Base-by-base conservation (phyloP, 1,140 invertebrate species). In the Drosophila setifemur region DNA sequence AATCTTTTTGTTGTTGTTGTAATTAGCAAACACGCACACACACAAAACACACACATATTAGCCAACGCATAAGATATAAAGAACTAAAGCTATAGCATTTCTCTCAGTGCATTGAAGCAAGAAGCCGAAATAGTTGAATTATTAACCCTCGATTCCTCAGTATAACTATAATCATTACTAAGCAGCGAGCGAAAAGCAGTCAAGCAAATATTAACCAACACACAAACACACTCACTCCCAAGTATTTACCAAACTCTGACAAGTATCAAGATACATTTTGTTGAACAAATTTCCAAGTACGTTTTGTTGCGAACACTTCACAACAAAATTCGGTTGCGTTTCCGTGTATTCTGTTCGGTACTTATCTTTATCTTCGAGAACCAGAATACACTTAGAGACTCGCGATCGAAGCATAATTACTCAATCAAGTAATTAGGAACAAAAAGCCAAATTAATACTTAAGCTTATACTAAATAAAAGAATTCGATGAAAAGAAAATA, bases 361-460 rank as follows among this genome's bases (percentile, higher is more conserved):
- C 67, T 71, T 71, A 71, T n/a, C n/a, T 64, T 64, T 63, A 31
- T 40, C 60, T 40, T 31, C 14, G 11, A 26, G 60, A 23, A 23
- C 57, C 48, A 39, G 48, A 40, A 26, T 39, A 60, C 26, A 57
- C 57, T 14, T 44, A 44, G 42, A 26, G 12, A 14, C 14, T 23
- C 19, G 52, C 11, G 21, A 29, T 18, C 57, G 19, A 60, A 64
- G 42, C 19, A 21, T 44, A 71, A 55, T 69, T 57, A 71, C 45
- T 31, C 57, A 29, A 31, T 14, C 53, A 14, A 31, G 47, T 73
- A 73, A 73, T 49, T 63, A 47, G 50, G 33, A 43, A n/a, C n/a
- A 39, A 57, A 85, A 85, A 86, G 81, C 81, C 81, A 86, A 86
- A 86, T 86, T 86, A 86, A 81, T 70, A 67, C 66, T 45, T 85